Base-by-base conservation (phyloP, 2,113 vertebrate genomes). In the Polyodon spathula region DNA sequence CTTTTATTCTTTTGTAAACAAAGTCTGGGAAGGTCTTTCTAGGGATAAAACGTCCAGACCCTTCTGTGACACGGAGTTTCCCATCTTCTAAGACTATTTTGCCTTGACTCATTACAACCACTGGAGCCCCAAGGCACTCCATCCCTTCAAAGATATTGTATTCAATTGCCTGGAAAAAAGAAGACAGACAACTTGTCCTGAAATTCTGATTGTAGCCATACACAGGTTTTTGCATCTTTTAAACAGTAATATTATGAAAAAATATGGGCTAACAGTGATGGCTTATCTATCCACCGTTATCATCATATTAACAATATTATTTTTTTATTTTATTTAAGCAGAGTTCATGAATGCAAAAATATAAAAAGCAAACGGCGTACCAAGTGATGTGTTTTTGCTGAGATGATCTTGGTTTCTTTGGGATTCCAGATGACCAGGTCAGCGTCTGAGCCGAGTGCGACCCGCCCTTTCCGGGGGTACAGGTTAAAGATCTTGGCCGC, bases 401-500 rank as follows among this genome's bases (percentile, higher is more conserved):
- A 93, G 73, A 97, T 81, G 16, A 84, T 88, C 70, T 67, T 87
- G 0, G 79, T 85, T 53, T 91, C 89, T 70, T 88, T 93, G 6
- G 93, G 88, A 74, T 96, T 92, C 95, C 94, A 97, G 61, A 97
- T 59, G 1, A 98, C 90, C 7, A 98, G 59, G 63, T 98, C 95
- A 0, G 94, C 94, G 0, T 98, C 95, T 0, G 92, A 78, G 0
- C 93, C 93, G 7, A 94, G 87, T 0, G 93, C 88, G 0, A 98
- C 83, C 0, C 93, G 84, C 10, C 95, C 93, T 82, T 97, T 97
- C 58, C 92, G 79, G 4, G 94, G 95, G 70, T 98, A 98, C 39
- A 95, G 75, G 66, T 94, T 94, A 77, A 98, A 97, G 74, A 98
- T 87, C 66, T 98, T 97, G 54, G 95, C 94, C 14, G 94, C 91